Base-by-base conservation (phyloP, 2,888 invertebrate genomes). In the Axea sp. region DNA sequence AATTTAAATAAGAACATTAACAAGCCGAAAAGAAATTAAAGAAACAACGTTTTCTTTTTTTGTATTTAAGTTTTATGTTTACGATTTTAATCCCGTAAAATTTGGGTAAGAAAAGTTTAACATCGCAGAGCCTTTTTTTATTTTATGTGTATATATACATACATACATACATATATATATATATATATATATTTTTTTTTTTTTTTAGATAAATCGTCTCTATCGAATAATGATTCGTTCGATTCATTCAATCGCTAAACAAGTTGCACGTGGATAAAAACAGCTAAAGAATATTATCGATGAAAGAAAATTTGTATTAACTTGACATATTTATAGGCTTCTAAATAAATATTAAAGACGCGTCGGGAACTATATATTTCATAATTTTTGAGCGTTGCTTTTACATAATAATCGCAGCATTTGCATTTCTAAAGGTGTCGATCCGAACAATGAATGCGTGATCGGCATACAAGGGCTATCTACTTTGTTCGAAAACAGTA, bases 391-490 rank as follows among this genome's bases (percentile, higher is more conserved):
- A 35, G 26, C 53, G 33, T 4, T 14, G 43, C 35, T 19, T 67
- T 67, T 49, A 57, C 60, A 73, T 67, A 67, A 62, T 67, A 62
- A 67, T 73, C 24, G 28, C 6, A 49, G 33, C 47, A 73, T 73
- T 73, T 62, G 60, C 67, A 73, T 73, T 53, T 67, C 12, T 45
- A 73, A 73, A 73, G 73, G 60, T 67, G 60, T 60, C 37, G 59
- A 67, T 39, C 24, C 62, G 49, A 67, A 75, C 75, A 72, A 68
- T 75, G 59, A 51, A 35, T 49, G 60, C 75, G 75, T 71, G 75
- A 75, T 57, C 68, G 62, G 75, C 67, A 72, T 75, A 67, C 37
- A 45, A 31, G 51, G 12, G 15, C 0, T 41, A 51, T 64, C 43
- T n/a, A 55, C 35, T 28, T 64, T 64, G 64, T 71, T 35, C 57